Evolutionary conservation across 2,888 invertebrate species (phyloP).

Genomic region (Plemyria rubiginata): DNA sequence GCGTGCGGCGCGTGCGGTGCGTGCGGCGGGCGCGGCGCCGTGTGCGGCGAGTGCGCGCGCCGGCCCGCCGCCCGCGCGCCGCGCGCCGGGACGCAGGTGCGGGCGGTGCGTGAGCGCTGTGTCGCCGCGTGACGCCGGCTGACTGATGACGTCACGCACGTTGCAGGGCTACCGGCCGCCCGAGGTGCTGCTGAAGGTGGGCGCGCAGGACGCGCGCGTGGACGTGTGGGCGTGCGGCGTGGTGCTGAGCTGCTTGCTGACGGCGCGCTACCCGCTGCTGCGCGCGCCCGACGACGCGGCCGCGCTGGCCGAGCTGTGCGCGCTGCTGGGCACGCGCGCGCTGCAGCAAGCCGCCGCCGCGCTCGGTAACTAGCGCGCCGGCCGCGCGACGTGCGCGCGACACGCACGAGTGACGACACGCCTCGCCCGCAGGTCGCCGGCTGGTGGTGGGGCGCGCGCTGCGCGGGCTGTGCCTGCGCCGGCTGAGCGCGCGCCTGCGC

Average conservation of each 20-base stretch:
- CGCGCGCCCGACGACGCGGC: slow-evolving; percentile 89
- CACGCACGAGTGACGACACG: too few species aligned
- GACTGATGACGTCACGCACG: too few species aligned
- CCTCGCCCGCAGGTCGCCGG: slow-evolving; percentile 31
- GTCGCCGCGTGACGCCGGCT: too few species aligned
- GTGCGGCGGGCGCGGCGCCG: slow-evolving; percentile 87
- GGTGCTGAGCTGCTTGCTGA: slow-evolving; percentile 88
- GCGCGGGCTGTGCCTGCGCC: slow-evolving; percentile 45
- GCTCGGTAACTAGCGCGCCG: slow-evolving; percentile 78
- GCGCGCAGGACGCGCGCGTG: slow-evolving; percentile 92
- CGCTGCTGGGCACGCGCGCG: slow-evolving; percentile 89
- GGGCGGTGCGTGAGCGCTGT: background rate
- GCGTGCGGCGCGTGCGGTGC: slow-evolving; percentile 66
- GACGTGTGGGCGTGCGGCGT: slow-evolving; percentile 96
- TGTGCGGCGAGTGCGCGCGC: slow-evolving; percentile 86
- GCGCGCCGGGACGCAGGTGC: slow-evolving; percentile 90
- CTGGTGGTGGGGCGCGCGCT: slow-evolving; percentile 50
- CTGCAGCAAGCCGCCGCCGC: slow-evolving; percentile 88
- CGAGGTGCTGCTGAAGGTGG: slow-evolving; percentile 89
- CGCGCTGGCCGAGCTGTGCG: slow-evolving; percentile 92
- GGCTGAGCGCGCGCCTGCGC: slow-evolving; percentile 37
- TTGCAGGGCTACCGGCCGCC: slow-evolving; percentile 24
- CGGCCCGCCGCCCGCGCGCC: slow-evolving; percentile 89
- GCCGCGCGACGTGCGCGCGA: slow-evolving; percentile 91
- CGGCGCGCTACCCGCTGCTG: slow-evolving; percentile 93